Base-by-base conservation (phyloP, 1,140 invertebrate genomes). In the Mylabris phalerata region DNA sequence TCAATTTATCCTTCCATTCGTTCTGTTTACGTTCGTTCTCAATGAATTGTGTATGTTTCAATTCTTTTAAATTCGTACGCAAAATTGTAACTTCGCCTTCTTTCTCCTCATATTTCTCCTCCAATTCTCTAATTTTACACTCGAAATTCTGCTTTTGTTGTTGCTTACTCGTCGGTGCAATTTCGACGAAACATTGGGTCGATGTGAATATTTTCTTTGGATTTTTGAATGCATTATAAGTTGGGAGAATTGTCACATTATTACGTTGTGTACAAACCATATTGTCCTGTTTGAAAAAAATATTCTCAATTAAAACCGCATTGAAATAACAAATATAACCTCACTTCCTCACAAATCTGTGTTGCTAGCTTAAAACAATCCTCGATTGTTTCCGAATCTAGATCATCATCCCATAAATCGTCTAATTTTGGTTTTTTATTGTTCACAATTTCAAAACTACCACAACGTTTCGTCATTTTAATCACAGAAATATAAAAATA, bases 341-440 rank as follows among this genome's bases (percentile, higher is more conserved):
- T 43, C 45, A 61, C 61, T 42, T 61, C 11, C 56, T 63, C 39
- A 25, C 46, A 60, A 44, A 67, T 57, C 60, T 70, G 66, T 40
- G 64, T 59, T 9, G 66, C 66, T 19, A 62, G 39, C 43, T 60
- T 47, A 45, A 70, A 55, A 55, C 59, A 63, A 51, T 68, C 65
- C 10, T 70, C 66, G 3, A 70, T 45, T 9, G 58, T 56, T 43
- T 63, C 60, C 9, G 32, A 48, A 50, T 65, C 62, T 11, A 67
- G 48, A 50, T 69, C 66, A 19, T 69, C 67, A n/a, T 59, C 67
- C 64, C 64, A 66, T n/a, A 62, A 47, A 41, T 65, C 67, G 2
- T 69, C 57, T 42, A 65, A 39, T 59, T 60, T 63, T 39, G 47
- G 56, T 55, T 64, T 66, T 45, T 66, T 67, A 32, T 32, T 32